Percentiles rank a stretch among this genome's conserved stretches.
These are phyloP conservation scores for Euphonia xanthogaster DNA, from an alignment of 2,797 vertebrate species.

Conservation along the genomic window DNA sequence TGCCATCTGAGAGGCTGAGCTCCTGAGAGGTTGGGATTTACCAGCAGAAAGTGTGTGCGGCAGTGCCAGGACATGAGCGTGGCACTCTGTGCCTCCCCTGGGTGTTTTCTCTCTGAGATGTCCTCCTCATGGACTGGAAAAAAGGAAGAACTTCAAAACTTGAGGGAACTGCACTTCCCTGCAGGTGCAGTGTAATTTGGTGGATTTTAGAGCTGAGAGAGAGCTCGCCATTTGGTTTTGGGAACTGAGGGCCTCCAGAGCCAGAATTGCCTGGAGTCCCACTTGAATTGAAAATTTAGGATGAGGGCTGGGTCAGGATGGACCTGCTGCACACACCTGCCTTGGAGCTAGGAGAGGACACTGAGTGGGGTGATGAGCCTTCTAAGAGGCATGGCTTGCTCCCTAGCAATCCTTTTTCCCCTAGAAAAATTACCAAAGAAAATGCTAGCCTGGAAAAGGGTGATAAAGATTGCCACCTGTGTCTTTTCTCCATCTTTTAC, in stretches of 20 bases:
- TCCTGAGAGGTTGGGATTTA: neutral
- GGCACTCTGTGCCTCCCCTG: neutral
- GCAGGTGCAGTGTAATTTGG: neutral
- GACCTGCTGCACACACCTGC: neutral
- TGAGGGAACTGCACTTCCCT: neutral
- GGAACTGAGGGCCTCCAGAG: neutral
- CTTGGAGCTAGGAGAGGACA: neutral
- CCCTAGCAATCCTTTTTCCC: neutral
- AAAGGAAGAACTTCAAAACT: neutral
- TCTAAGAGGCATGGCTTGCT: neutral
- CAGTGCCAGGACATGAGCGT: accelerated
- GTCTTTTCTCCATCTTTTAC: neutral
- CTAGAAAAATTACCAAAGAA: neutral
- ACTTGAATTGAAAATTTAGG: neutral
- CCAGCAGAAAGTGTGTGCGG: neutral
- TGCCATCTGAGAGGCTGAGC: neutral
- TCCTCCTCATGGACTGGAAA: neutral
- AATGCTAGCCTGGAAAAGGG: neutral
- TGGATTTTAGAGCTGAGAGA: neutral
- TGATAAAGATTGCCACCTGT: accelerated
- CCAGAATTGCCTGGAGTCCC: neutral
- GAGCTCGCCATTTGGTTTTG: neutral
- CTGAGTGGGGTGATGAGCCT: neutral
- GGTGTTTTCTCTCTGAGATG: neutral
- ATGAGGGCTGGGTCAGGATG: neutral